Evolutionary conservation across 2,888 invertebrate species (phyloP).

Genomic region (Toxonevra muliebris): DNA sequence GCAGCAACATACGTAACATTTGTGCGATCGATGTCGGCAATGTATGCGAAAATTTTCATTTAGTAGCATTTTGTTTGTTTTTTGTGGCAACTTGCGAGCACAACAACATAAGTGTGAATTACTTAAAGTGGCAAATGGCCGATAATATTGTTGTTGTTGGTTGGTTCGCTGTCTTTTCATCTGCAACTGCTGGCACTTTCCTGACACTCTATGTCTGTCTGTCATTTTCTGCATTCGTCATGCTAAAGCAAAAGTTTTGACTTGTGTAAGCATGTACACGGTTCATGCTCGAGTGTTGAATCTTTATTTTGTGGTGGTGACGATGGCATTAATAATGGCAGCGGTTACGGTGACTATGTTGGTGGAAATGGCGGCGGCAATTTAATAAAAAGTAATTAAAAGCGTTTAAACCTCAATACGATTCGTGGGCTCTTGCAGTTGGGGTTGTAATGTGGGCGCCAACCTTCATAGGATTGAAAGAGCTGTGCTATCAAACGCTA

Average conservation of each 20-base stretch:
- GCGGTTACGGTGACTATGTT: neutral
- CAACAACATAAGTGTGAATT: no score
- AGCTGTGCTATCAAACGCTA: no score
- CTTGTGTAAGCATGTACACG: neutral
- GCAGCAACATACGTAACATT: neutral
- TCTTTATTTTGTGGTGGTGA: conserved; percentile 1
- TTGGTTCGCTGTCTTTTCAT: conserved; percentile 2
- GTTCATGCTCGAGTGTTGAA: neutral
- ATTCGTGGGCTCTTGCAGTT: neutral
- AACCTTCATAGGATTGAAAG: no score
- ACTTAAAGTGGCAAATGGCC: no score
- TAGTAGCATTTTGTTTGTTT: no score
- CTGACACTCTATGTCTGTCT: neutral
- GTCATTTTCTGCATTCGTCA: neutral
- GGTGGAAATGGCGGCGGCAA: conserved; percentile 7
- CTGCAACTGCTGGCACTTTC: no score
- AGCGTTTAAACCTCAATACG: neutral
- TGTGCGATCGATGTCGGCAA: neutral
- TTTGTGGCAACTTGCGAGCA: no score
- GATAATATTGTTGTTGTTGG: conserved; percentile 11
- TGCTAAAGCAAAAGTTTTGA: neutral
- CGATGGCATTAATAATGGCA: no score
- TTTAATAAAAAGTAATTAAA: conserved; percentile 17
- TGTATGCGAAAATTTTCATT: neutral
- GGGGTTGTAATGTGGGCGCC: no score